Percentiles rank a stretch among this genome's conserved stretches.
These are phyloP conservation scores for Troides oblongomaculatus DNA, from an alignment of 2,888 invertebrate genomes.

Conservation along the genomic window DNA sequence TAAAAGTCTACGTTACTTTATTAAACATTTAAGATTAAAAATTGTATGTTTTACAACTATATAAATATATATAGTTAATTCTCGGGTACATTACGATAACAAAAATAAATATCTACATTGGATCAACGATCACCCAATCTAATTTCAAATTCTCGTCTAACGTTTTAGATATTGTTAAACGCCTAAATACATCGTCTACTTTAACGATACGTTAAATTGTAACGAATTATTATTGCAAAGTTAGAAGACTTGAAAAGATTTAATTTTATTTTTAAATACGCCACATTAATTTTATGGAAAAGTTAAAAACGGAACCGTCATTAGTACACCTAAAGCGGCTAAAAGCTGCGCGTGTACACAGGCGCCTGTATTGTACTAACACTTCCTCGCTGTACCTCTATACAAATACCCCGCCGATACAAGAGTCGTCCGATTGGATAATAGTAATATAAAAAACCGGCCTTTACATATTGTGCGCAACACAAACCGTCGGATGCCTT, in stretches of 20 bases:
- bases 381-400: constrained; percentile 50
- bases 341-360: constrained; percentile 41
- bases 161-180: constrained; percentile 47
- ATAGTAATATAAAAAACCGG: constrained; percentile 37
- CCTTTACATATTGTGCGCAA: constrained; percentile 65
- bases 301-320: constrained; percentile 56
- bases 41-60: constrained; percentile 53
- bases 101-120: constrained; percentile 80
- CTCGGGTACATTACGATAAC: constrained; percentile 75
- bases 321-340: constrained; percentile 62
- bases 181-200: constrained; percentile 62
- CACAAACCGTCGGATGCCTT: constrained; percentile 50
- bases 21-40: constrained; percentile 48
- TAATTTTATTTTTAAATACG: constrained; percentile 33
- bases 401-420: constrained; percentile 44
- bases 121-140: constrained; percentile 74
- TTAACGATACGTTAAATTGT: neutral
- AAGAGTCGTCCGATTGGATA: constrained; percentile 33
- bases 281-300: constrained; percentile 46
- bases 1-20: constrained; percentile 36
- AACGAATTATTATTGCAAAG: constrained; percentile 12
- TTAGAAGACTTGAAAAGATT: constrained; percentile 30
- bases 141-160: constrained; percentile 69
- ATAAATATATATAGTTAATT: constrained; percentile 75
- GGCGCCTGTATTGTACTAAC: constrained; percentile 28